Percentiles rank a stretch among this genome's conserved stretches.
These are phyloP conservation scores for Myopa testacea DNA, from an alignment of 2,888 invertebrate species.

Conservation along the genomic window DNA sequence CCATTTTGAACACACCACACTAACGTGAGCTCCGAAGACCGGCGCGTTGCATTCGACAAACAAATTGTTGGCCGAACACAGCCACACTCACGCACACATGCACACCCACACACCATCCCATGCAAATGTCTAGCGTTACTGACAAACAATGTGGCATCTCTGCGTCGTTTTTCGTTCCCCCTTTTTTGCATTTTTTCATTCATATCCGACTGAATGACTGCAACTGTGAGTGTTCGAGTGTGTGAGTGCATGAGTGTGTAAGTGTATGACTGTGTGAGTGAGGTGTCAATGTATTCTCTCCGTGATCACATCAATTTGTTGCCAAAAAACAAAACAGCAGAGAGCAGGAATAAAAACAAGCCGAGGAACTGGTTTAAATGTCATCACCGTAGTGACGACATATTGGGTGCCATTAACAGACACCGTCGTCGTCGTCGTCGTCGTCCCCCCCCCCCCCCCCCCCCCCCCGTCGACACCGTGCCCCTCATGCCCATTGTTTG, in stretches of 20 bases:
- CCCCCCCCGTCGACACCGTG: background rate
- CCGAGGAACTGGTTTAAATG: conserved; percentile 43
- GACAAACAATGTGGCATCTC: conserved; percentile 35
- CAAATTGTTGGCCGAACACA: conserved; percentile 29
- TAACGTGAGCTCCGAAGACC: background rate
- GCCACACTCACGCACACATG: background rate
- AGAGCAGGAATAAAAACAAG: conserved; percentile 17
- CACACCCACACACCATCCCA: background rate
- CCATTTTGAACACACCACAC: conserved; percentile 34
- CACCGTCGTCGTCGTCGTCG: too few species aligned
- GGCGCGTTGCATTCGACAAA: conserved; percentile 25
- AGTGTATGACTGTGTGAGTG: conserved; percentile 22
- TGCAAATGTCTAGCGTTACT: conserved; percentile 10
- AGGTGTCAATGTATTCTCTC: conserved; percentile 52
- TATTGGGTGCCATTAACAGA: conserved; percentile 40
- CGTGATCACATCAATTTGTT: conserved; percentile 60
- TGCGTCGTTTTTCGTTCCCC: background rate
- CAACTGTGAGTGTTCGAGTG: background rate
- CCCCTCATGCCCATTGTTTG: background rate
- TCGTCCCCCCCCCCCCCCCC: background rate
- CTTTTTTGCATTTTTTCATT: background rate
- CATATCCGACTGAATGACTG: background rate
- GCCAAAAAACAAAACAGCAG: conserved; percentile 27
- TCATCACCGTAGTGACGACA: conserved; percentile 61
- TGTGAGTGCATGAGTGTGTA: conserved; percentile 1